Base-by-base conservation (phyloP, 2,797 vertebrate species). In the Eospalax fontanierii region DNA sequence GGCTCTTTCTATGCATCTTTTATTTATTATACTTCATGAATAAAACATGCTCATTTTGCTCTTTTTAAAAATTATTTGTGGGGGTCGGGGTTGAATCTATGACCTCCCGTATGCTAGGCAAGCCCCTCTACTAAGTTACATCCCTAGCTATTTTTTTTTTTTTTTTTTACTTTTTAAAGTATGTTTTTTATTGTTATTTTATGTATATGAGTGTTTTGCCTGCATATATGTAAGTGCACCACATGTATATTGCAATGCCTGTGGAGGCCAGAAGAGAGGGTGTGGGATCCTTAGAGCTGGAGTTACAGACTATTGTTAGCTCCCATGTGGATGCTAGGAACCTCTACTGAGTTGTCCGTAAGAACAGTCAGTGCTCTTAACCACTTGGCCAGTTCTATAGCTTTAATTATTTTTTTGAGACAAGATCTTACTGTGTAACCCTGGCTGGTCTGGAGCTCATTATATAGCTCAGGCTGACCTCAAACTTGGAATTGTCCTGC, bases 11-110 rank as follows among this genome's bases (percentile, higher is more conserved):
- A 0, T 46, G 35, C 24, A 35, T 33, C 50, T 91, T 94, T 81
- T n/a, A 92, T 16, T 74, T 90, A 63, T 28, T 86, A n/a, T n/a
- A 46, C 35, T 90, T 88, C 35, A 54, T 57, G 79, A 85, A 12
- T 73, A 40, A 91, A 50, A 50, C 21, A 4, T 40, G 4, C 74
- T 75, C 61, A 65, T 46, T 86, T 16, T 87, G 78, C 66, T 40
- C 14, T 54, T 54, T 54, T 54, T 54, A 54, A 46, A 46, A 46
- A 11, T 46, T 65, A 35, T 43, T 46, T 81, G 35, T 40, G 50
- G 19, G 30, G 2, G 40, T 24, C 6, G 33, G 50, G 24, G 6
- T 4, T 21, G 12, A 87, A 87, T 54, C 54, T 61, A 4, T 14
- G 11, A 16, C 84, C 26, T 33, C 57, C 8, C 0, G 35, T 33